phyloP scores from a whole-genome alignment of 2,888 invertebrate species.

The Scrobipalpa atriplicella region DNA sequence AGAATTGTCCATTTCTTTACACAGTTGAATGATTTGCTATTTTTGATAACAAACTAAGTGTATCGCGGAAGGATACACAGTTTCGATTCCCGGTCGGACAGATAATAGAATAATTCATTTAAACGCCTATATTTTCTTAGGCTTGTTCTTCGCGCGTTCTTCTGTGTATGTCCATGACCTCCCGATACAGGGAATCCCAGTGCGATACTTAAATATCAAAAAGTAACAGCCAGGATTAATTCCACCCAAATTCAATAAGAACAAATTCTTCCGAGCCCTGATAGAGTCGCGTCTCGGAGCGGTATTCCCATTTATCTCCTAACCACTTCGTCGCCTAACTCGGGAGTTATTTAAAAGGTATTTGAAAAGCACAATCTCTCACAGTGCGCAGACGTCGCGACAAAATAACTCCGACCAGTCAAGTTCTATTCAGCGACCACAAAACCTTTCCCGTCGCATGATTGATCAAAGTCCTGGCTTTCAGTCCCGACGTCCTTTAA shows the following conservation, averaged over 20 bases:
- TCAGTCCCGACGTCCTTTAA: slow-evolving; percentile 55
- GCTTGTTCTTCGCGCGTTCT: too few relatives aligned
- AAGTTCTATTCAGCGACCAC: slow-evolving; percentile 69
- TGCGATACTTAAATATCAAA: too few relatives aligned
- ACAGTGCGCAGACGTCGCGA: slow-evolving; percentile 61
- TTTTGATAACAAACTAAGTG: too few relatives aligned
- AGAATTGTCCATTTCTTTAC: neutral
- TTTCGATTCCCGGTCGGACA: too few relatives aligned
- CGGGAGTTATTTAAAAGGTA: slow-evolving; percentile 66
- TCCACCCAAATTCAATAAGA: neutral
- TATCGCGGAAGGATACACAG: too few relatives aligned
- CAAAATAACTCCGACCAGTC: slow-evolving; percentile 69
- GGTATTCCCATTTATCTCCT: slow-evolving; percentile 32
- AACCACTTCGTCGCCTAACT: slow-evolving; percentile 50
- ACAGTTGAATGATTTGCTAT: neutral
- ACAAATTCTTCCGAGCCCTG: slow-evolving; percentile 15
- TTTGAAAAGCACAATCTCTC: slow-evolving; percentile 66
- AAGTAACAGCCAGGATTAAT: too few relatives aligned
- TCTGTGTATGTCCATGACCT: too few relatives aligned
- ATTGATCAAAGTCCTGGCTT: slow-evolving; percentile 77
- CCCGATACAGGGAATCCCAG: too few relatives aligned
- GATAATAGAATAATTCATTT: too few relatives aligned
- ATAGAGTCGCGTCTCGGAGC: slow-evolving; percentile 8
- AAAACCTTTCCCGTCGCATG: slow-evolving; percentile 75
- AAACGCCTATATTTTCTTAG: too few relatives aligned